phyloP scores from a whole-genome alignment of 1,140 invertebrate genomes.

The Spodoptera frugiperda region DNA sequence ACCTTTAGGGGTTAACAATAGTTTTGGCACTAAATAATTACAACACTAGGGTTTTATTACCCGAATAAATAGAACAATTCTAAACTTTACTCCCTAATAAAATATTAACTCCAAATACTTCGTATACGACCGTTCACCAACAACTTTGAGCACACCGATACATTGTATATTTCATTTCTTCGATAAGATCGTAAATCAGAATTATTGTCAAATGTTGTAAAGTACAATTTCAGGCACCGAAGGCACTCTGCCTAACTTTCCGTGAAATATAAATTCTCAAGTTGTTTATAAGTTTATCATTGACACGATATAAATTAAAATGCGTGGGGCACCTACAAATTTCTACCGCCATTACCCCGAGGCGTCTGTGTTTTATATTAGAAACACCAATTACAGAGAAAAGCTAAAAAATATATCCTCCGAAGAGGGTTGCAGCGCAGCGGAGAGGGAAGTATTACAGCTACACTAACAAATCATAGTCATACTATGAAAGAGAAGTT shows the following conservation, averaged over 20 bases:
- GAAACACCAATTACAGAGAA: constrained; percentile 58
- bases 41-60: background rate
- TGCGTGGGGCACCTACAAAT: constrained; percentile 59
- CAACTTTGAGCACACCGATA: constrained; percentile 27
- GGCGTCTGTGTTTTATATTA: constrained; percentile 55
- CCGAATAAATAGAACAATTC: background rate
- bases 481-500: constrained; percentile 16
- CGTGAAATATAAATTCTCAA: constrained; percentile 50
- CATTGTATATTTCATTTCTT: constrained; percentile 24
- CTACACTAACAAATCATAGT: constrained; percentile 9
- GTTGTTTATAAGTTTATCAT: constrained; percentile 44
- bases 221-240: constrained; percentile 34
- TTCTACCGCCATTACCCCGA: constrained; percentile 47
- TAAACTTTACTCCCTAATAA: constrained; percentile 1
- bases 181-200: constrained; percentile 34
- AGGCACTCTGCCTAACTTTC: constrained; percentile 39
- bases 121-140: constrained; percentile 26
- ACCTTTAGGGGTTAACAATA: background rate
- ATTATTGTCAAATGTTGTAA: constrained; percentile 42
- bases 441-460: background rate
- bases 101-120: background rate
- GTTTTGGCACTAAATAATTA: constrained; percentile 5
- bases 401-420: constrained; percentile 38
- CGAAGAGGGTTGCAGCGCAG: background rate
- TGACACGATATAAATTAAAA: constrained; percentile 59